Evolutionary conservation across 1,140 invertebrate genomes (phyloP), one percentile per base, ranked within the genome.

Genomic region (Oscheius sp.): DNA sequence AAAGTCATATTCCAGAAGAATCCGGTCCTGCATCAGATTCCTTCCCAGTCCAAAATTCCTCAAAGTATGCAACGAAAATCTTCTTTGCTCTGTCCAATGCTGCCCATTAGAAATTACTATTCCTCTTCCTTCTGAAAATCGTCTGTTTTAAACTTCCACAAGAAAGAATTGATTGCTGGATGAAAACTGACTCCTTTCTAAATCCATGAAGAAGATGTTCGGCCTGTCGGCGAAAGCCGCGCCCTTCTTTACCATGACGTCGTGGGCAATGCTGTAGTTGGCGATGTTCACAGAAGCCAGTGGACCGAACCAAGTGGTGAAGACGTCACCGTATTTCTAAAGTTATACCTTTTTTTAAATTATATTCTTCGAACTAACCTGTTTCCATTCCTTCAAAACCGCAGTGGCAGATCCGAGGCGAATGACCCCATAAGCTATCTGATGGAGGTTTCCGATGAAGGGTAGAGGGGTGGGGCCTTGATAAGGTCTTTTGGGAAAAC

Each of bases 11-110:
- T 88, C 86, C 10, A 86, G 84, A 18, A 85, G 64, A 15, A 89
- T 85, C 64, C 87, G 81, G 28, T 84, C 80, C 77, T 88, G 88
- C 84, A 89, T 86, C 0, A 82, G 82, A 13, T 80, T 80, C 74
- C 89, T 87, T 0, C 91, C 91, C 68, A 91, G 90, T 2, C 91
- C 91, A 77, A 88, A 89, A 75, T 91, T 89, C n/a, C 90, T 84
- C 77, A 92, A 85, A 68, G 90, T 88, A 1, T 89, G 86, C 2
- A 92, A 84, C 0, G 92, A 88, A 79, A 93, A 94, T 65, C 89
- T 87, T 68, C 91, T 88, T 83, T 94, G 92, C 78, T 93, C 91
- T 65, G 89, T 88, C 92, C 92, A 94, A 45, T 91, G 85, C 2
- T 78, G 20, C 4, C 85, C 85, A 68, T 81, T 77, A 3, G 78